Evolutionary conservation across 2,113 vertebrate genomes (phyloP).

Genomic region (Pterocles orientalis): DNA sequence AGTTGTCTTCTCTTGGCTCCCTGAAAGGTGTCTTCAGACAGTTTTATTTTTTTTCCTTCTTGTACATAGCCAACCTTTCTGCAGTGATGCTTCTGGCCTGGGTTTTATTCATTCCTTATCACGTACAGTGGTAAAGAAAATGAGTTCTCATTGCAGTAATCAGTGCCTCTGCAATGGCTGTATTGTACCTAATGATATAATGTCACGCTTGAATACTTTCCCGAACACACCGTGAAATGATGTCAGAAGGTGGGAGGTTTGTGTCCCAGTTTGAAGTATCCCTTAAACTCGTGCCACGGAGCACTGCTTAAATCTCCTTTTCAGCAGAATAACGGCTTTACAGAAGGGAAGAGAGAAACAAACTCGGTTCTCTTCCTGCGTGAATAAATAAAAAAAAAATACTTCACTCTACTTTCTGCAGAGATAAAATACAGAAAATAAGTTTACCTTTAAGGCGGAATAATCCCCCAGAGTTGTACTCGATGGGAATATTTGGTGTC

Average conservation of each 20-base stretch:
- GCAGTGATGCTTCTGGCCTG: background rate
- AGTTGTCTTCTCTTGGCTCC: background rate
- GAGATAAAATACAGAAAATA: background rate
- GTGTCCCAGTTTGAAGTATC: constrained; percentile 3
- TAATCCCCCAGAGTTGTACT: background rate
- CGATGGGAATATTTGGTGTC: background rate
- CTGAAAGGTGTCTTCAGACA: background rate
- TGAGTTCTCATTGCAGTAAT: constrained; percentile 48
- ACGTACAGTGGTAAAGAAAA: constrained; percentile 2
- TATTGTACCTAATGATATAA: constrained; percentile 49
- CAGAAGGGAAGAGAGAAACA: background rate
- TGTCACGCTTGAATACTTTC: constrained; percentile 44
- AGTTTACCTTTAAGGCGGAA: background rate
- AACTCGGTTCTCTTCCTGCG: background rate
- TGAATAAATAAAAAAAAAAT: background rate
- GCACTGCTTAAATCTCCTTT: background rate
- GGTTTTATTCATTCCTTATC: constrained; percentile 32
- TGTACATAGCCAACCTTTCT: background rate
- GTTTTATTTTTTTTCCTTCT: background rate
- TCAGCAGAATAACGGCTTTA: background rate
- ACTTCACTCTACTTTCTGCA: background rate
- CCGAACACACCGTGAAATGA: constrained; percentile 58
- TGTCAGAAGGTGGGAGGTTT: constrained; percentile 20
- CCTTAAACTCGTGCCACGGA: background rate
- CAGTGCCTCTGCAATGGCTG: constrained; percentile 29